These are phyloP conservation scores for Morpho helenor DNA, from an alignment of 2,888 invertebrate genomes.

Conservation along the genomic window DNA sequence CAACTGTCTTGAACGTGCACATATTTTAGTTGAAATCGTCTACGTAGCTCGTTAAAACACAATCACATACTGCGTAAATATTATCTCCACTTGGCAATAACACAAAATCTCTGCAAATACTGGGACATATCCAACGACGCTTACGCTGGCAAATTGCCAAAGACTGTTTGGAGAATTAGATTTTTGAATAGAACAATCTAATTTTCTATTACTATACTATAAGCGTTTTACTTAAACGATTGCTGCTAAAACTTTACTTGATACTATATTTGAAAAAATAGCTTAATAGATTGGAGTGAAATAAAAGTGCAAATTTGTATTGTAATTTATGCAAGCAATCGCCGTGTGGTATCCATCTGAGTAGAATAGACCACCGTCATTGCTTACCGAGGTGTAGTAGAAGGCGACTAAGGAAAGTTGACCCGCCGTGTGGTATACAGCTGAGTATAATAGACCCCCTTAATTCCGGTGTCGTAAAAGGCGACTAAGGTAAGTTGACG, in stretches of 20 bases:
- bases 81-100: constrained; percentile 45
- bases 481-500: too few relatives aligned
- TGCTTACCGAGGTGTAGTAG: too few relatives aligned
- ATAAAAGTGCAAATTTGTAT: too few relatives aligned
- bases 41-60: constrained; percentile 21
- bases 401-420: too few relatives aligned
- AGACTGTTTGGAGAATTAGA: constrained; percentile 19
- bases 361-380: too few relatives aligned
- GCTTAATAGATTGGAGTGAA: too few relatives aligned
- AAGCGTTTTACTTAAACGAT: not conserved
- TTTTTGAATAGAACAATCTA: constrained; percentile 22
- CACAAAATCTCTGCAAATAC: constrained; percentile 47
- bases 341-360: too few relatives aligned
- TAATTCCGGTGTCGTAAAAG: too few relatives aligned
- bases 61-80: constrained; percentile 27
- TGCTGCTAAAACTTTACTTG: not conserved
- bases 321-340: too few relatives aligned
- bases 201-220: too few relatives aligned
- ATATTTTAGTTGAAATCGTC: constrained; percentile 1
- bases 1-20: not conserved
- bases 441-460: too few relatives aligned
- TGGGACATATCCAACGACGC: constrained; percentile 52
- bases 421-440: too few relatives aligned
- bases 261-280: not conserved
- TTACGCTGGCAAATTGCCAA: constrained; percentile 50